Base-by-base conservation (phyloP, 2,888 invertebrate genomes). In the Proisotoma minuta region DNA sequence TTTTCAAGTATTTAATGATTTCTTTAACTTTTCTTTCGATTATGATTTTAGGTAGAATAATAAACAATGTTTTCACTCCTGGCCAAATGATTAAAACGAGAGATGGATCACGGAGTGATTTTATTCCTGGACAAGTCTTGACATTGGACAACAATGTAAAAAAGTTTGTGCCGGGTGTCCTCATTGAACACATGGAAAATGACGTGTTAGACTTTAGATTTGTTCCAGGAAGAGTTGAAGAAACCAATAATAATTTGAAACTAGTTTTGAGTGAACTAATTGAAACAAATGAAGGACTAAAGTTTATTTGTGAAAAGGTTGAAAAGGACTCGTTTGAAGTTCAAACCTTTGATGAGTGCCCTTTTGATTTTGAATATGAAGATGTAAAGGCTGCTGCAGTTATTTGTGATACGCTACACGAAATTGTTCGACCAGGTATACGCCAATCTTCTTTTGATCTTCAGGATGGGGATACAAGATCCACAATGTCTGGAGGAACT, bases 111-210 rank as follows among this genome's bases (percentile, higher is more conserved):
- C 85, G 18, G 23, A 85, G 75, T 86, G 86, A 74, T 57, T 87
- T 89, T 73, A 87, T 88, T 72, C 88, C 88, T 0, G 89, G 88
- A 27, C 86, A 88, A 78, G 86, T 89, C 8, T 87, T 88, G n/a
- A 86, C 86, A 82, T 83, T 72, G 60, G 82, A 84, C 63, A 84
- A 85, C 74, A 86, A 82, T 77, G 83, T 86, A 3, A 79, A 85
- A 73, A 83, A 84, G 66, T 87, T 86, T 74, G 83, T 87, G 3
- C 86, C 86, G 0, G 85, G 86, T 23, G 85, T 86, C 4, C 43
- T 65, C 0, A 53, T 63, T 15, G 59, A 59, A 18, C 40, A 59
- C n/a, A 49, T 61, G 4, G 83, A 81, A 8, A 85, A 85, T 75
- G 85, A 84, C 0, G 83, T 84, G 53, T 84, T 84, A 75, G 65